Conservation (phyloP, 2,888 invertebrate genomes). For the Globia sparganii region DNA sequence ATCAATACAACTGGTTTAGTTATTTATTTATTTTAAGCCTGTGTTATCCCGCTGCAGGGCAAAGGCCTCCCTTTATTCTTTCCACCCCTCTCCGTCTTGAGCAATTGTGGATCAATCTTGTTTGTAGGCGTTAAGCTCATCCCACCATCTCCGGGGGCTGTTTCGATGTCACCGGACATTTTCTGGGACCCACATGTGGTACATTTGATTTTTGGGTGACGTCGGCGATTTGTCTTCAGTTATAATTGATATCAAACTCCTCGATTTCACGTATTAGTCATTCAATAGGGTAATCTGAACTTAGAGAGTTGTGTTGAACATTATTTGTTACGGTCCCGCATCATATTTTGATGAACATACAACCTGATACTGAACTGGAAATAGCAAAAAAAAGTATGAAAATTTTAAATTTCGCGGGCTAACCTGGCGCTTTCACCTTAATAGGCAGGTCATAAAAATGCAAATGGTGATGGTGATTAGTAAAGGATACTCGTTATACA, state of each 20-base stretch:
- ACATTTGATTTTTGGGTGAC: background rate
- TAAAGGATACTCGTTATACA: conserved; percentile 98
- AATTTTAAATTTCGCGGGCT: background rate
- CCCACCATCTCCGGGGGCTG: too few species aligned
- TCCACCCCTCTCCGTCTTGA: too few species aligned
- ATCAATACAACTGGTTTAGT: background rate
- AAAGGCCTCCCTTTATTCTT: too few species aligned
- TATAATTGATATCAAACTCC: background rate
- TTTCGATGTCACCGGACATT: too few species aligned
- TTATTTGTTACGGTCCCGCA: background rate
- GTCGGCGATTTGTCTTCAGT: background rate
- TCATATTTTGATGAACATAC: background rate
- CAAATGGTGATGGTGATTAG: conserved; percentile 7
- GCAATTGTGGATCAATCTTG: too few species aligned
- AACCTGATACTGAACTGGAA: background rate
- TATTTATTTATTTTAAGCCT: too few species aligned
- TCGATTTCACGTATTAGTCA: background rate
- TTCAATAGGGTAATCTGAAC: background rate
- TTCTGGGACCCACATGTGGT: too few species aligned
- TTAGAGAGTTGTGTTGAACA: background rate
- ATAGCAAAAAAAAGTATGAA: background rate
- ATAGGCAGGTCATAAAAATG: background rate
- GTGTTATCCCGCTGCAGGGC: too few species aligned
- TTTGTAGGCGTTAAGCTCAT: too few species aligned
- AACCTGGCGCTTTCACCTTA: background rate